Conservation (phyloP, 1,140 invertebrate genomes). For the Zaprionus capensis region DNA sequence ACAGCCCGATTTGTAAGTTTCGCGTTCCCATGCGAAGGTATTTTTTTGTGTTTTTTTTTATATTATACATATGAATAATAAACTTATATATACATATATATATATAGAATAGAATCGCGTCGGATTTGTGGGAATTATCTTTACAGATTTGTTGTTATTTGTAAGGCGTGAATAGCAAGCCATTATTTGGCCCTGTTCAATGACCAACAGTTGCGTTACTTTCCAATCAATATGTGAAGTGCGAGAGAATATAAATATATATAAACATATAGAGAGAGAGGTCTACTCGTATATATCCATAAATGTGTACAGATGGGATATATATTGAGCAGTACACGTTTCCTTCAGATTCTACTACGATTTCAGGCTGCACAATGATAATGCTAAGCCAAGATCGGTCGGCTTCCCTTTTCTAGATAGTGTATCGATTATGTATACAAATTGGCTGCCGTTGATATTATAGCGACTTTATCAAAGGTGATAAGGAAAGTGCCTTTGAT, state of each 20-base stretch:
- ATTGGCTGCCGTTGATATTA: conserved; percentile 36
- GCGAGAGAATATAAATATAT: background rate
- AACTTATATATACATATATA: background rate
- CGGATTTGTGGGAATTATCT: conserved; percentile 2
- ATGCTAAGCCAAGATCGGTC: conserved; percentile 1
- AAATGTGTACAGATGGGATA: background rate
- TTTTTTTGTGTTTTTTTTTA: conserved; percentile 2
- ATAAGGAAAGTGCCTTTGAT: conserved; percentile 55
- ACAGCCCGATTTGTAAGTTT: background rate
- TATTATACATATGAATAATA: background rate
- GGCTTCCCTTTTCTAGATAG: conserved; percentile 13
- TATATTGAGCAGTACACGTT: background rate
- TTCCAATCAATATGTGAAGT: conserved; percentile 1
- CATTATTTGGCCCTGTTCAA: background rate
- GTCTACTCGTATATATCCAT: background rate
- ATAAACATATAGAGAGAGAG: background rate
- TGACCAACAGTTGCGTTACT: conserved; percentile 5
- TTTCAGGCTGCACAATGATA: background rate
- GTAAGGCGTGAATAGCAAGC: background rate
- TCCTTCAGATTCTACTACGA: background rate
- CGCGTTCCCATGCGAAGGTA: background rate
- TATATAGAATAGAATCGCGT: conserved; percentile 2
- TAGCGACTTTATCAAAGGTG: conserved; percentile 43
- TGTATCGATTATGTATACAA: conserved; percentile 2
- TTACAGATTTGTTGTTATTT: background rate